Base-by-base conservation (phyloP, 2,797 vertebrate species). In the Sandelia bainsii region DNA sequence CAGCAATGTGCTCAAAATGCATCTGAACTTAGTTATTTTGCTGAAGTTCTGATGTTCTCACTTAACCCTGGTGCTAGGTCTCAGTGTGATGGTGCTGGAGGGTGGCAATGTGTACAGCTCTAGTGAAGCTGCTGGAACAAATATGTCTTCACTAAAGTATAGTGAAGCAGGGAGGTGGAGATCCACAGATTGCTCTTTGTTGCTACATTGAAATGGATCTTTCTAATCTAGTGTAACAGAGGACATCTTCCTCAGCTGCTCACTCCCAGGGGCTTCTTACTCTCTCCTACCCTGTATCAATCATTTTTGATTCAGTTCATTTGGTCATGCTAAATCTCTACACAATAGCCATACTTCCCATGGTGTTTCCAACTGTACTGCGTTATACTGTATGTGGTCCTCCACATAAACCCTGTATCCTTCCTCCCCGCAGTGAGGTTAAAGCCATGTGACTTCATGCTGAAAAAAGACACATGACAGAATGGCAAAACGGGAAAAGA, bases 191-290 rank as follows among this genome's bases (percentile, higher is more conserved):
- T 83, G 69, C 56, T 91, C 84, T 91, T 89, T 93, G 88, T 85
- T 83, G 80, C 77, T 68, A 73, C 84, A 69, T 40, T 54, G 66
- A 63, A 48, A 49, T 86, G 84, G 62, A 87, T 72, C 62, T 84
- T 88, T 82, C 83, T 88, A 86, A 91, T 93, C 78, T 89, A 80
- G 80, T 90, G 90, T 88, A 92, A 88, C 86, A 85, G 87, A 75
- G 68, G 77, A 89, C 59, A 46, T 85, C 81, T 81, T 89, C 77
- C 78, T 89, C 88, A 91, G 85, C 83, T 87, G 69, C 69, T 87
- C 54, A 50, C 71, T 88, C 89, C 69, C 81, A 63, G 72, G 46
- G 69, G 81, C 74, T 72, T 74, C 69, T 88, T 75, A 62, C 62
- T 80, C 72, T 72, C 51, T 71, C 49, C 42, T 79, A 79, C 59